These are phyloP conservation scores for Drosophila meridiana DNA, from an alignment of 2,888 invertebrate species.

Conservation along the genomic window DNA sequence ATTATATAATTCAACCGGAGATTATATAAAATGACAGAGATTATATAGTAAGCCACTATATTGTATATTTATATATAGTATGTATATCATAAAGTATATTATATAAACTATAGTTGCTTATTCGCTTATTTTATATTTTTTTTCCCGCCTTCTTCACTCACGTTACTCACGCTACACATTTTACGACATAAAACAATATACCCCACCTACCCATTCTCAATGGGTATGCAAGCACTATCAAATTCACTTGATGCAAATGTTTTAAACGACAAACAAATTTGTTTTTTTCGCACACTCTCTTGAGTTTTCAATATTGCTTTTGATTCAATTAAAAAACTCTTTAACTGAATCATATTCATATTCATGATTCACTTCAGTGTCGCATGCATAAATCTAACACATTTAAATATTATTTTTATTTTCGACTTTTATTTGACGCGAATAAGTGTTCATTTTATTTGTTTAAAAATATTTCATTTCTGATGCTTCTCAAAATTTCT, in stretches of 20 bases:
- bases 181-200: background rate
- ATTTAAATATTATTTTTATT: background rate
- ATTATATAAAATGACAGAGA: no score
- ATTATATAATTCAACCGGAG: no score
- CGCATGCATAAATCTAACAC: background rate
- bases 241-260: constrained; percentile 10
- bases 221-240: constrained; percentile 2
- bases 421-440: background rate
- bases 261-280: constrained; percentile 15
- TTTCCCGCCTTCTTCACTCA: background rate
- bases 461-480: background rate
- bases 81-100: background rate
- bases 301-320: background rate
- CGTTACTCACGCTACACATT: fast-evolving
- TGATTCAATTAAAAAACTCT: constrained; percentile 3
- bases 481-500: no score
- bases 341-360: constrained; percentile 6
- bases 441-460: background rate
- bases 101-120: background rate
- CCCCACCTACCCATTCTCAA: background rate
- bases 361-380: background rate
- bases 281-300: constrained; percentile 1
- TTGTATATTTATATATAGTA: background rate
- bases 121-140: background rate
- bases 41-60: no score